A percentile compares a stretch with the other conserved stretches of the same genome.
Evolutionary conservation across 2,113 vertebrate genomes (phyloP).

Genomic region (Danionella cerebrum): DNA sequence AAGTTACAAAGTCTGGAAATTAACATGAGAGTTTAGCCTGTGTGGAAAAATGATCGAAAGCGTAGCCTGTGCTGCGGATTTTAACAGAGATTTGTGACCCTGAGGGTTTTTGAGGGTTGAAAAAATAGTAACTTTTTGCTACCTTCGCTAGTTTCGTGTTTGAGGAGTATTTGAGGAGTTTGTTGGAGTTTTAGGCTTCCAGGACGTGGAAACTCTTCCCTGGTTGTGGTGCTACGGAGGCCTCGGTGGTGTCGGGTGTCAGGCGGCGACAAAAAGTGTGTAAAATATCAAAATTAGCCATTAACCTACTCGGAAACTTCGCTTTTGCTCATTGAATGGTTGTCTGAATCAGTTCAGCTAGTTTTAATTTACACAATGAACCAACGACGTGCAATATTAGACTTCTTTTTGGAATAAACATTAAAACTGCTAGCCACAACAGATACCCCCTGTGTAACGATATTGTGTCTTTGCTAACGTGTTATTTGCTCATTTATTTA

Average conservation of each 20-base stretch:
- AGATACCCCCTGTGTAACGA: too few relatives aligned
- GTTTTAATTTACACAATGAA: too few relatives aligned
- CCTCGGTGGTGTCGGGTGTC: conserved; percentile 43
- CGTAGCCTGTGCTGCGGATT: not conserved
- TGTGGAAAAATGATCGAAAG: not conserved
- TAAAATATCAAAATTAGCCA: not conserved
- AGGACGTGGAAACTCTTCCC: not conserved
- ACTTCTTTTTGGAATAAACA: too few relatives aligned
- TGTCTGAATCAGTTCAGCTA: not conserved
- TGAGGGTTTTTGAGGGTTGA: not conserved
- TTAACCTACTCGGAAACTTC: not conserved
- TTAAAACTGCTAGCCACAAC: too few relatives aligned
- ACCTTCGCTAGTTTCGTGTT: not conserved
- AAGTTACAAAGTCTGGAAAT: too few relatives aligned
- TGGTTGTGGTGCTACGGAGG: conserved; percentile 16
- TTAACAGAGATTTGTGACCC: not conserved
- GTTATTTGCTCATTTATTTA: too few relatives aligned
- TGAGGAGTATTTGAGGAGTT: not conserved
- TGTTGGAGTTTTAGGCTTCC: not conserved
- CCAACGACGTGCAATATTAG: too few relatives aligned
- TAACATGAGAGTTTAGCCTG: not conserved
- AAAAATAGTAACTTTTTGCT: not conserved
- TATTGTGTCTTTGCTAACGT: too few relatives aligned
- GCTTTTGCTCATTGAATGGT: too few relatives aligned
- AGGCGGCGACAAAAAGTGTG: not conserved